These are phyloP conservation scores for Ctenodactylus gundi DNA, from an alignment of 2,113 vertebrate species.

Conservation along the genomic window DNA sequence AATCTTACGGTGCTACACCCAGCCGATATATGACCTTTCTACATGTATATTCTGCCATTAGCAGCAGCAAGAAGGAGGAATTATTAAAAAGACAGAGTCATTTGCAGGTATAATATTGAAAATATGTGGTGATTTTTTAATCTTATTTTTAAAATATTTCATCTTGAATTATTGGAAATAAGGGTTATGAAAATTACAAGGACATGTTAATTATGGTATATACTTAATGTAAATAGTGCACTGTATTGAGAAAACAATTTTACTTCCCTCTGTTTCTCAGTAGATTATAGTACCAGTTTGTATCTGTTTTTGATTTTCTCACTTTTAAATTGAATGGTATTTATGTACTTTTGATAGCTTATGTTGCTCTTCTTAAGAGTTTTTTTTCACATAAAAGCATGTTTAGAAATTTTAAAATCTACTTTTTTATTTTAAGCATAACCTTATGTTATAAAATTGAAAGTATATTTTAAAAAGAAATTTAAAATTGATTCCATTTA, in stretches of 20 bases:
- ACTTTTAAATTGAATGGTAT: background rate
- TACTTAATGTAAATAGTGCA: background rate
- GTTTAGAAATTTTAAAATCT: conserved; percentile 34
- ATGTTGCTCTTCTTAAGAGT: background rate
- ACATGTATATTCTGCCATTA: conserved; percentile 89
- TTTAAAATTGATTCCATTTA: background rate
- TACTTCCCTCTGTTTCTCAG: background rate
- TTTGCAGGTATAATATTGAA: conserved; percentile 89
- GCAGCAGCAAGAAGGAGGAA: conserved; percentile 90
- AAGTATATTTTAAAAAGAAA: background rate
- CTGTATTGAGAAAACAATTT: background rate
- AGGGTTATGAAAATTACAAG: background rate
- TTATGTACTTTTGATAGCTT: background rate
- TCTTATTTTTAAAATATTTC: background rate
- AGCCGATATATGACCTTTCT: conserved; percentile 96
- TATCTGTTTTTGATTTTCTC: background rate
- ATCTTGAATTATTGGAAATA: background rate
- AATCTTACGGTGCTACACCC: conserved; percentile 91
- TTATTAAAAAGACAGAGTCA: conserved; percentile 94
- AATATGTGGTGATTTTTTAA: background rate
- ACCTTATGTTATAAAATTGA: background rate
- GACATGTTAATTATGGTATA: background rate
- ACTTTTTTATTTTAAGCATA: background rate
- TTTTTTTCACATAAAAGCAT: background rate
- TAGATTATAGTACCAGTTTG: background rate